Base-by-base conservation (phyloP, 1,140 invertebrate species). In the Drosophila elegans region DNA sequence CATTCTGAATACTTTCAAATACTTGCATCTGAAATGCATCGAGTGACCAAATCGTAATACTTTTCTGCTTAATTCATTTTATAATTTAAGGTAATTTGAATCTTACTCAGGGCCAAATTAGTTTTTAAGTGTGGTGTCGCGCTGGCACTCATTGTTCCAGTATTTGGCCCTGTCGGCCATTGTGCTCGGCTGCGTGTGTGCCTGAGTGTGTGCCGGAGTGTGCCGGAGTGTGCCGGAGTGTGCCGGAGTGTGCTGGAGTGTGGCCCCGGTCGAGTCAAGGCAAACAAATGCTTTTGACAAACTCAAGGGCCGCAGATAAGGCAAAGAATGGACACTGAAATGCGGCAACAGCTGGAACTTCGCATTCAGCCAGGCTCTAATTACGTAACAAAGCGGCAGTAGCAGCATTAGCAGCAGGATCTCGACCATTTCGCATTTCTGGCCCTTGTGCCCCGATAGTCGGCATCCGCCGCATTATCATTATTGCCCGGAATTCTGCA, bases 271-370 rank as follows among this genome's bases (percentile, higher is more conserved):
- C 57, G 45, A 78, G 53, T 41, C 68, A 12, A 62, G 77, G 78
- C 77, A 85, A 74, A 85, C 81, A 85, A 85, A 85, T 85, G 81
- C 69, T 86, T 55, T 69, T 73, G 82, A 86, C 82, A 86, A 72
- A 72, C 82, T 78, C 78, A 86, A 86, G 82, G 78, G 82, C 66
- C 56, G 53, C 82, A 86, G 82, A 86, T 78, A 85, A 86, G 77
- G 77, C 57, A 62, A 76, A 74, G 76, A 79, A 83, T 69, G 71
- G 63, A 46, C 49, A 48, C 21, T 29, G 44, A 61, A 61, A 38
- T 16, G 60, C 29, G 56, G 62, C 54, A 67, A 52, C 49, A 46
- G 57, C 42, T 69, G 56, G 13, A 21, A 25, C 38, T 39, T 10
- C 4, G 48, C 29, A 16, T 16, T 41, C 39, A 1, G 25, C 27